These are phyloP conservation scores for Monomorium pharaonis DNA, from an alignment of 1,140 invertebrate genomes.

Conservation along the genomic window DNA sequence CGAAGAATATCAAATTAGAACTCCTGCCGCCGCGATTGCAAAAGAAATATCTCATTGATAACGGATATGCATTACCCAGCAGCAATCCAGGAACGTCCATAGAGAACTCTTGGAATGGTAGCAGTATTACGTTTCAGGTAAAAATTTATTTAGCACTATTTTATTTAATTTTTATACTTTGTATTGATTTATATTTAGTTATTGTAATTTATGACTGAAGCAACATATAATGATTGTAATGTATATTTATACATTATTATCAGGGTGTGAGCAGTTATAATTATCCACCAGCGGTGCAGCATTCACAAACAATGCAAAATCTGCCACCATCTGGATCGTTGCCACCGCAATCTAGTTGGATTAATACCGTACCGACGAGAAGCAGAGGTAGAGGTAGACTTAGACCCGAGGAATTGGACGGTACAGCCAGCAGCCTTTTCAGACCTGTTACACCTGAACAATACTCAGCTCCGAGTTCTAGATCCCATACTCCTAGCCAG, in stretches of 20 bases:
- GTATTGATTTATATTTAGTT: background rate
- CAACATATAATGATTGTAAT: background rate
- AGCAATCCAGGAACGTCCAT: constrained; percentile 74
- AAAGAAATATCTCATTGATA: constrained; percentile 85
- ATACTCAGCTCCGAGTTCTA: constrained; percentile 83
- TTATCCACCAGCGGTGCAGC: constrained; percentile 76
- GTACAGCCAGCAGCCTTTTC: constrained; percentile 71
- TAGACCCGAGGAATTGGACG: constrained; percentile 82
- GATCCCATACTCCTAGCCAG: constrained; percentile 85
- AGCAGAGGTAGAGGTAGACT: constrained; percentile 85
- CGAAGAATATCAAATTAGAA: constrained; percentile 83
- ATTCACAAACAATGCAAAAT: constrained; percentile 82
- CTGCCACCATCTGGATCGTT: constrained; percentile 75
- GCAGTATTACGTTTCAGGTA: constrained; percentile 84
- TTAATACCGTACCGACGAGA: constrained; percentile 84
- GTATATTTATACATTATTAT: constrained; percentile 15
- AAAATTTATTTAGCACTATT: constrained; percentile 16
- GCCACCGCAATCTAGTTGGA: constrained; percentile 80
- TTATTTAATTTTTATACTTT: constrained; percentile 3
- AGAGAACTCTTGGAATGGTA: constrained; percentile 85
- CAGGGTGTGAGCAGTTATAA: constrained; percentile 75
- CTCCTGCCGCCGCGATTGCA: constrained; percentile 85
- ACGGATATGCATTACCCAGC: constrained; percentile 79
- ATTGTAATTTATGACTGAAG: background rate
- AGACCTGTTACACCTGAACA: constrained; percentile 86